Evolutionary conservation across 1,140 invertebrate species (phyloP), one percentile per base, ranked within the genome.

Genomic region (Penaeus vannamei): DNA sequence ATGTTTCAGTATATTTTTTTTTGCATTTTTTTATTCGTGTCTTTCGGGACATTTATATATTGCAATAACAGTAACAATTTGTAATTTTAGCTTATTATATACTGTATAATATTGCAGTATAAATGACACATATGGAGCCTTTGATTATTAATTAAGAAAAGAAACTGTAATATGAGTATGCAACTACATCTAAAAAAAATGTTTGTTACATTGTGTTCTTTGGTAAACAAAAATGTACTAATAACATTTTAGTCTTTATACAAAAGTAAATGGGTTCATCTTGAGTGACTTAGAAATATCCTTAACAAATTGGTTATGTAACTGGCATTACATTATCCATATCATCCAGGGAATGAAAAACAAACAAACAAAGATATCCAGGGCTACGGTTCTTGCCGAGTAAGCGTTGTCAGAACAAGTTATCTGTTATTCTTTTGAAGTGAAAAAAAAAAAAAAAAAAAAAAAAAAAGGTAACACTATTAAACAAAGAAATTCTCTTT

Each of bases 201-300:
- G 79, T 29, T 60, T 81, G 12, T 81, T 59, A 81, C 79, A 81
- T 79, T 79, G 8, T 42, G 12, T 53, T 81, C 79, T 81, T 81
- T 81, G 79, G 79, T 81, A 81, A 81, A 81, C 53, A 81, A 81
- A 81, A 81, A 81, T n/a, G 36, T 60, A 81, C 46, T 59, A 81
- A 46, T 60, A 59, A 81, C 46, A 81, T 81, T 81, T 60, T 81
- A 53, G 79, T 29, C 79, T 20, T 81, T 59, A 81, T 81, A 81
- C 79, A 81, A 81, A 81, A 81, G 60, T 81, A 81, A 81, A 81
- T n/a, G 46, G 22, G 46, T 81, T 59, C 23, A 81, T 59, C 46
- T 29, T 81, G 60, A 23, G 10, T 46, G 26, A 23, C 29, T 80
- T 19, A 19, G 36, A n/a, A 60, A 26, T 60, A 59, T 60, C 60